Percentiles rank a stretch among this genome's conserved stretches.
Evolutionary conservation across 2,888 invertebrate genomes (phyloP).

Genomic region (Tanaodytes sp.): DNA sequence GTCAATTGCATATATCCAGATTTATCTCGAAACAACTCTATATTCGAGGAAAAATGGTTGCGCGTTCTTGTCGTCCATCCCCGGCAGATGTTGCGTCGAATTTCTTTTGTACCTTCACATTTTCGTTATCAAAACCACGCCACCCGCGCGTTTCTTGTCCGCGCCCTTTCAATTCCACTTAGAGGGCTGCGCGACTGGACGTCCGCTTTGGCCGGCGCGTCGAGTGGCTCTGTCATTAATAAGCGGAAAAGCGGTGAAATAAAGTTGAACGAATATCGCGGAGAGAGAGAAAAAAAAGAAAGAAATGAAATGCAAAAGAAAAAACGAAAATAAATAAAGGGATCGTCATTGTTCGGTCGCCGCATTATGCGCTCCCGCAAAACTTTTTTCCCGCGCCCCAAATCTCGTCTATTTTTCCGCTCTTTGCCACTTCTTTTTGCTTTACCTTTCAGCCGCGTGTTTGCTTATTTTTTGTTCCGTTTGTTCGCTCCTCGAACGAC

Average conservation of each 20-base stretch:
- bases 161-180: conserved; percentile 30
- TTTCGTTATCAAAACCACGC: conserved; percentile 43
- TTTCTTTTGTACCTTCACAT: conserved; percentile 27
- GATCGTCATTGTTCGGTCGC: conserved; percentile 31
- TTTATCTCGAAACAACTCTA: conserved; percentile 21
- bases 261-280: conserved; percentile 17
- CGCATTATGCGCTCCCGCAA: conserved; percentile 22
- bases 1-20: too few relatives aligned
- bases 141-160: conserved; percentile 32
- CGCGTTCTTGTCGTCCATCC: conserved; percentile 25
- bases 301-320: too few relatives aligned
- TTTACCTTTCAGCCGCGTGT: conserved; percentile 28
- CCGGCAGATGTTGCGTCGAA: conserved; percentile 34
- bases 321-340: too few relatives aligned
- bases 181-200: conserved; percentile 14
- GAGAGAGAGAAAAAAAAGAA: conserved; percentile 23
- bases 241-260: conserved; percentile 18
- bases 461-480: conserved; percentile 43
- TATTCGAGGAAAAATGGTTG: conserved; percentile 21
- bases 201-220: conserved; percentile 9
- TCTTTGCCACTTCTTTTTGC: conserved; percentile 19
- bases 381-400: conserved; percentile 15
- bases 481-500: too few relatives aligned
- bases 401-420: conserved; percentile 13
- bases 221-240: conserved; percentile 35